Evolutionary conservation across 2,888 invertebrate species (phyloP), one percentile per base, ranked within the genome.

Genomic region (Selenia dentaria): DNA sequence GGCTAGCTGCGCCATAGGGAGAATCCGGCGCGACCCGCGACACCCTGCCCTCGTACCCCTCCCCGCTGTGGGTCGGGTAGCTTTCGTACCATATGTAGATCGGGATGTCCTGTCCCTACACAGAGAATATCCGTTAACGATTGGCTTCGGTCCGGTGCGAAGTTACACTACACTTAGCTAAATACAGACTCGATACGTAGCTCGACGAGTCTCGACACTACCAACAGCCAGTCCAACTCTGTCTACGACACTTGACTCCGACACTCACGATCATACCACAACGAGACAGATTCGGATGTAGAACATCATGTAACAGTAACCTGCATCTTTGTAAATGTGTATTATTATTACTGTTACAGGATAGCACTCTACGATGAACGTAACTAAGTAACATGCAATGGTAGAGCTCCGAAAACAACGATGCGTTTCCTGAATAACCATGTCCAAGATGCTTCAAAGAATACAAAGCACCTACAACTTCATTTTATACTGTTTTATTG

Each of bases 11-110:
- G 70, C 97, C 97, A 84, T 96, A 97, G 52, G 95, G 95, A 54
- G 96, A 96, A 90, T 96, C 96, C 62, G 95, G 94, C 58, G 96
- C 95, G 70, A 97, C 97, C 69, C 96, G 94, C 57, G 97, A 96
- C 77, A 97, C 97, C 54, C 98, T 92, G 66, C 96, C 97, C 85
- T 97, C 97, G 92, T 97, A 98, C 39, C 97, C 97, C 83, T 96
- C 96, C 71, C 96, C 98, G 86, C 97, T 96, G 93, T 98, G 98
- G 61, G 98, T 97, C 67, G 97, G 97, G 92, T 98, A 98, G 83
- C 97, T 97, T 92, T 98, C 97, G 93, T 98, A 98, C 96, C 98
- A 98, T 91, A 98, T 97, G 93, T 98, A 98, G 88, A 98, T 97
- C 70, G 98, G 98, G 90, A 97, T 96, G 92, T 97, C 97, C 92